phyloP scores from a whole-genome alignment of 2,797 vertebrate genomes.

The Philypnodon macrostomus region DNA sequence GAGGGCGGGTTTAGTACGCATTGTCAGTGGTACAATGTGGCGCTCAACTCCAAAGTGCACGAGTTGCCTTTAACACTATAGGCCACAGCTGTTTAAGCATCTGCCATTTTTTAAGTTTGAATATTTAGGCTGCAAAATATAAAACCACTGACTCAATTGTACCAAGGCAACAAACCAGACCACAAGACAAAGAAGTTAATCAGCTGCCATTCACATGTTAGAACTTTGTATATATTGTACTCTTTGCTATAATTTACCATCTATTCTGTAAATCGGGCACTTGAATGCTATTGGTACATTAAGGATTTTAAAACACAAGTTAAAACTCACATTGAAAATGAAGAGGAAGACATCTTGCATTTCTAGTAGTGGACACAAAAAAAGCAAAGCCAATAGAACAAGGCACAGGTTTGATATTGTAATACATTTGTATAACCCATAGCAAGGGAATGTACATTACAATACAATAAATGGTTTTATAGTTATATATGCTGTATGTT shows the following conservation, averaged over 20 bases:
- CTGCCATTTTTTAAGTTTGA: background rate
- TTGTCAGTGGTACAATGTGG: conserved; percentile 18
- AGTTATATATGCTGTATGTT: too few species aligned
- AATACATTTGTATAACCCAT: background rate
- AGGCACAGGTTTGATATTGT: conserved; percentile 28
- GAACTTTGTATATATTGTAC: conserved; percentile 10
- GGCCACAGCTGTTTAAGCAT: background rate
- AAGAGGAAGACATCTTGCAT: conserved; percentile 42
- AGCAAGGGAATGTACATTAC: background rate
- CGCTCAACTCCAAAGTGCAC: conserved; percentile 33
- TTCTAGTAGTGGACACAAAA: background rate
- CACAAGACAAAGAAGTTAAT: conserved; percentile 32
- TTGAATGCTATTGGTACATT: conserved; percentile 19
- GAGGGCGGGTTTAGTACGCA: conserved; percentile 16
- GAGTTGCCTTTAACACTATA: conserved; percentile 15
- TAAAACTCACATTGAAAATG: conserved; percentile 24
- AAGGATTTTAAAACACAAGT: conserved; percentile 24
- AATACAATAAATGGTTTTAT: background rate
- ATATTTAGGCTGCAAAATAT: conserved; percentile 14
- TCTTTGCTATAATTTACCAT: background rate
- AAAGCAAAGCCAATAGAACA: conserved; percentile 3
- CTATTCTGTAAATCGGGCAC: conserved; percentile 12
- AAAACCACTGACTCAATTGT: conserved; percentile 35
- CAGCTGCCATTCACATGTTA: conserved; percentile 46
- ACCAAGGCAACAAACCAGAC: conserved; percentile 57